Base-by-base conservation (phyloP, 2,113 vertebrate genomes). In the Otolemur garnettii region DNA sequence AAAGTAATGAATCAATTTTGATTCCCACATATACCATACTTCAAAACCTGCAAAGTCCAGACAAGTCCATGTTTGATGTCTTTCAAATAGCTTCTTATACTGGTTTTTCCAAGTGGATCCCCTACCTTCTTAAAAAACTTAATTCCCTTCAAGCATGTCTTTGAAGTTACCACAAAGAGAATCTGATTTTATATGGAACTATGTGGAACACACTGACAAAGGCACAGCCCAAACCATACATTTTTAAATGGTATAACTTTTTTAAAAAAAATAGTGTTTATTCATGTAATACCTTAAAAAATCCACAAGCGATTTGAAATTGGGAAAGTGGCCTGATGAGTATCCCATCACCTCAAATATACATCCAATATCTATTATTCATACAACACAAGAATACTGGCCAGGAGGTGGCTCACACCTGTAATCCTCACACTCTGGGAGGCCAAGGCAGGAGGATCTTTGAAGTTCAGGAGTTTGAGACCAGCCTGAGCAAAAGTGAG, bases 41-140 rank as follows among this genome's bases (percentile, higher is more conserved):
- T 98, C 98, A 98, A 97, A 98, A 98, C 96, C 97, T 97, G 97
- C n/a, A 82, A 97, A 97, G 98, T 98, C 98, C 75, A 96, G 97
- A 98, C 98, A 99, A 98, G 98, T 96, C 97, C 97, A 90, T 96
- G 94, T 98, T 98, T 98, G 98, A 99, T 98, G 98, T 98, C 97
- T 98, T 98, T 98, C 95, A 99, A 98, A 97, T 96, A 98, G 98
- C 94, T 97, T 96, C 97, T 97, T 96, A 97, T 59, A 93, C 86
- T 96, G 96, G 97, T 98, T 96, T 98, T 97, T 98, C 96, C 35
- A 97, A 96, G 95, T 98, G 81, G 97, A 98, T 98, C 94, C 68
- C 74, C 97, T 83, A 98, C 94, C 96, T 98, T 95, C 50, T 95
- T 90, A 95, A 97, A 98, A 98, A 98, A 98, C 97, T 96, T 97